Conservation (phyloP, 2,113 vertebrate species). For the Sphyrna mokarran region DNA sequence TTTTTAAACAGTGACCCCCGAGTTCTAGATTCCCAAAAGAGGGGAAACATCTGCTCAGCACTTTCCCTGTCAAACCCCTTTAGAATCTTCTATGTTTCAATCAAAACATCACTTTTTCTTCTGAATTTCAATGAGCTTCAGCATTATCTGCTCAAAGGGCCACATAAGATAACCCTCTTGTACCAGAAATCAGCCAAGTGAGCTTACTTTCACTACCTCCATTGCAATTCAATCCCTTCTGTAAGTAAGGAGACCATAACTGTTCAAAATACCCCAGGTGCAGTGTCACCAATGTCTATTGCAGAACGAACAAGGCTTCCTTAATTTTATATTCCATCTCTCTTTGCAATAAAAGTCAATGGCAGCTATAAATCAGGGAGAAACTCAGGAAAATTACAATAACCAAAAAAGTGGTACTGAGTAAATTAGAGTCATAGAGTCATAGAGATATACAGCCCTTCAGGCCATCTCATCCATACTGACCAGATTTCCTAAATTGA, state of each 20-base stretch:
- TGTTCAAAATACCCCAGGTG: background rate
- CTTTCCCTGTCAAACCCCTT: background rate
- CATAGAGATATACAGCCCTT: too few species aligned
- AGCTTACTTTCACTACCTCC: background rate
- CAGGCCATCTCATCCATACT: too few species aligned
- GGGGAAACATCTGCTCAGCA: background rate
- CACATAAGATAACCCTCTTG: background rate
- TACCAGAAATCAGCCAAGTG: background rate
- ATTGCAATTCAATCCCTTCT: too few species aligned
- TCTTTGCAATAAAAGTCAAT: too few species aligned
- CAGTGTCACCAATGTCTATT: too few species aligned
- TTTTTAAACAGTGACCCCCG: background rate
- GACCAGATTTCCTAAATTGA: too few species aligned
- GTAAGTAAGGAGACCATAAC: background rate
- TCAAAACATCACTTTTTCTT: background rate
- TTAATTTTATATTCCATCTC: too few species aligned
- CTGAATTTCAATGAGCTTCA: background rate
- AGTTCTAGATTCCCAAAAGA: background rate
- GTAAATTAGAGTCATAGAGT: too few species aligned
- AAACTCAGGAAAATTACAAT: too few species aligned
- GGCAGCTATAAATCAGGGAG: too few species aligned
- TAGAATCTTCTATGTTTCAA: background rate
- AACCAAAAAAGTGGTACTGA: too few species aligned
- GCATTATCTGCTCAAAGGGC: background rate
- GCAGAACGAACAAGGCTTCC: too few species aligned